Conservation (phyloP, 2,888 invertebrate species). For the Vesta saturnalis region DNA sequence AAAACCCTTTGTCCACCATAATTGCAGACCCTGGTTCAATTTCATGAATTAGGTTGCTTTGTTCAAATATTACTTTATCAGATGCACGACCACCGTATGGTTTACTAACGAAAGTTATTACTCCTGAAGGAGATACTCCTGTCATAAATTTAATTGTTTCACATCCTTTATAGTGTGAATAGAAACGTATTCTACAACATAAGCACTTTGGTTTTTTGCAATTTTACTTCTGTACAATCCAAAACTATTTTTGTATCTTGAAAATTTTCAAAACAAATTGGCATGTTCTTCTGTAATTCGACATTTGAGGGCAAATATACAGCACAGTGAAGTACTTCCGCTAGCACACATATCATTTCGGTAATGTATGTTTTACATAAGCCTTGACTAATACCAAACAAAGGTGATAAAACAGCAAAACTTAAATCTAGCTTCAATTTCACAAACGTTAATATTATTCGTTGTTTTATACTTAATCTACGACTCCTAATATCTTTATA, state of each 20-base stretch:
- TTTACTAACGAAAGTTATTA: slow-evolving; percentile 22
- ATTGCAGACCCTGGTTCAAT: slow-evolving; percentile 14
- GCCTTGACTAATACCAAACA: background rate
- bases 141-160: slow-evolving; percentile 27
- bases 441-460: slow-evolving; percentile 1
- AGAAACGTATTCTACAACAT: too few relatives aligned
- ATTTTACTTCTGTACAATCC: slow-evolving; percentile 12
- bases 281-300: slow-evolving; percentile 4
- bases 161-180: slow-evolving; percentile 25
- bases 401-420: background rate
- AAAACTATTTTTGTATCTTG: too few relatives aligned
- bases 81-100: slow-evolving; percentile 21
- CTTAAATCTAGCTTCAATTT: slow-evolving; percentile 6
- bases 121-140: slow-evolving; percentile 28
- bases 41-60: slow-evolving; percentile 13
- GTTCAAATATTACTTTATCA: slow-evolving; percentile 26
- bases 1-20: slow-evolving; percentile 38
- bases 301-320: background rate
- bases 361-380: background rate
- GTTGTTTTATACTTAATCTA: too few relatives aligned
- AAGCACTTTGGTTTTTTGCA: too few relatives aligned
- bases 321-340: background rate
- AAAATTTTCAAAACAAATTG: slow-evolving; percentile 13
- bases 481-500: too few relatives aligned
- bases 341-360: too few relatives aligned